Evolutionary conservation across 2,888 invertebrate genomes (phyloP).

Genomic region (Dryobota labecula): DNA sequence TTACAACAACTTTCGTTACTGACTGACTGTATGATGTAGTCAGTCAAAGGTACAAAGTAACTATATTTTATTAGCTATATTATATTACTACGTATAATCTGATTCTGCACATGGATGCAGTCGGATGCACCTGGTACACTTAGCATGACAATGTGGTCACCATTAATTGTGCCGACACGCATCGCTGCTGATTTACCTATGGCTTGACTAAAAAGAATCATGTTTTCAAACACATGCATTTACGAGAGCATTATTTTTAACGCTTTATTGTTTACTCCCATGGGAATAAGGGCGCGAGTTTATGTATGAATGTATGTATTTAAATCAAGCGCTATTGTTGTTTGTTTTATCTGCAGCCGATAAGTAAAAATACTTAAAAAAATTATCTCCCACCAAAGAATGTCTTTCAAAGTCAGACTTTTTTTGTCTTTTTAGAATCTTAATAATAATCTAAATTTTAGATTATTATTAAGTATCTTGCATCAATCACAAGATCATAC

Average conservation of each 20-base stretch:
- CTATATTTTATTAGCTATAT: neutral
- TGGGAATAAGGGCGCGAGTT: neutral
- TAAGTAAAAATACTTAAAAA: neutral
- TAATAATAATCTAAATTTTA: no score
- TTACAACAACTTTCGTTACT: neutral
- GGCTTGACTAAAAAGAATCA: neutral
- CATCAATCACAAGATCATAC: neutral
- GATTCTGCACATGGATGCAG: conserved; percentile 35
- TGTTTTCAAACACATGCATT: conserved; percentile 5
- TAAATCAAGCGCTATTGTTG: neutral
- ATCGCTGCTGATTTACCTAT: conserved; percentile 30
- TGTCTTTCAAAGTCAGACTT: no score
- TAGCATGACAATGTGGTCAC: conserved; percentile 35
- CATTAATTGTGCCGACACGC: conserved; percentile 48
- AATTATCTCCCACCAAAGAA: neutral
- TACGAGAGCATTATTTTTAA: neutral
- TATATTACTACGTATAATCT: neutral
- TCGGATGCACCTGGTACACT: conserved; percentile 38
- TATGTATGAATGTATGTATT: neutral
- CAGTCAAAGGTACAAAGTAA: neutral
- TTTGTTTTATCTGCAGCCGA: neutral
- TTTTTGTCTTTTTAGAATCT: no score
- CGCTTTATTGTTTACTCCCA: neutral
- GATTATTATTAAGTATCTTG: neutral
- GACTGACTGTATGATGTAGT: neutral